Evolutionary conservation across 37 sponge, comb jelly and placozoan genomes (phyloP).

Genomic region (Haliclona indistincta): DNA sequence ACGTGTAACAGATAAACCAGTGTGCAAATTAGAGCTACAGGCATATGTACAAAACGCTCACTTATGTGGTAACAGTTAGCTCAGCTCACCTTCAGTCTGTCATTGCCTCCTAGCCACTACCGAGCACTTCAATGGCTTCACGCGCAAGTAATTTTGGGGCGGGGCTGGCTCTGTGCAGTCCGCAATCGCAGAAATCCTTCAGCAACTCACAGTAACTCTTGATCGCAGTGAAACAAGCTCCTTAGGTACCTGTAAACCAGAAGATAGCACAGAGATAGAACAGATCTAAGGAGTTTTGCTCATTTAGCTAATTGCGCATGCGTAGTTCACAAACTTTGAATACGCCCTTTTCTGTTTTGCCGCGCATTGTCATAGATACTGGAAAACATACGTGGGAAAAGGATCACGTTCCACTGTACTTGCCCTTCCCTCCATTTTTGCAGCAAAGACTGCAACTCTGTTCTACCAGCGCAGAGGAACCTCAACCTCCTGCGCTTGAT

Average conservation of each 20-base stretch:
- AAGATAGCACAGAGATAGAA: conserved; percentile 4
- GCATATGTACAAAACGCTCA: background rate
- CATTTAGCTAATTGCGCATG: background rate
- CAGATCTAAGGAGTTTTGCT: background rate
- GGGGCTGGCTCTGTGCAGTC: conserved; percentile 4
- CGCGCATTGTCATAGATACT: conserved; percentile 67
- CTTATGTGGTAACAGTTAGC: background rate
- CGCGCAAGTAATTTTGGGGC: no score
- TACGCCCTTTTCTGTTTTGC: conserved; percentile 33
- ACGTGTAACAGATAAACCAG: background rate
- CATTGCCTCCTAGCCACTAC: background rate
- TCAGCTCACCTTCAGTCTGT: conserved; percentile 1
- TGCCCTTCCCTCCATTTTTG: background rate
- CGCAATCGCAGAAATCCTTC: no score
- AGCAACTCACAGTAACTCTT: no score
- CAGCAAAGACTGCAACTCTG: background rate
- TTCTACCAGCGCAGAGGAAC: background rate
- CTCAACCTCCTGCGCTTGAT: no score
- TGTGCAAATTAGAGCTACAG: background rate
- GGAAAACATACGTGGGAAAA: conserved; percentile 49
- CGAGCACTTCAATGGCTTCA: conserved; percentile 1
- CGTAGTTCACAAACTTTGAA: no score
- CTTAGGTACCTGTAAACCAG: no score
- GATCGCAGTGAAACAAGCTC: no score
- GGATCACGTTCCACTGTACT: conserved; percentile 19